Percentiles rank a stretch among this genome's conserved stretches.
phyloP scores from a whole-genome alignment of 1,140 invertebrate genomes.

The Listronotus oregonensis region DNA sequence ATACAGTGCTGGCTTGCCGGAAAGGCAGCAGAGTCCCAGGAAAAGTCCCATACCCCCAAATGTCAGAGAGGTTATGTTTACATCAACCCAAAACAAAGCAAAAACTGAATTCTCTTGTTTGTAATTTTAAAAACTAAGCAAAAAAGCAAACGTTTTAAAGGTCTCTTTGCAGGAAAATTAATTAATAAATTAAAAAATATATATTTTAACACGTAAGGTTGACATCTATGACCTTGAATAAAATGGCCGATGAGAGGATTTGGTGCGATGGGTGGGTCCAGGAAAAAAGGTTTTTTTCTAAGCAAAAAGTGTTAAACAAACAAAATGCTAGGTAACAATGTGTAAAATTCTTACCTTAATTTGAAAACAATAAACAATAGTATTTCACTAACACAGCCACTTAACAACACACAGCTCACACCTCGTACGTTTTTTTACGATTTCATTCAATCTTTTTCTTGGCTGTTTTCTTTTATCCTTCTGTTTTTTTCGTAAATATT shows the following conservation, averaged over 20 bases:
- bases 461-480: conserved; percentile 24
- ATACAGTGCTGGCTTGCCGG: conserved; percentile 48
- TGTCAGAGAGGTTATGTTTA: conserved; percentile 47
- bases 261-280: conserved; percentile 8
- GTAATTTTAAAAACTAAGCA: conserved; percentile 10
- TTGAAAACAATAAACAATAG: conserved; percentile 8
- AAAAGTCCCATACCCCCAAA: conserved; percentile 45
- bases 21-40: conserved; percentile 41
- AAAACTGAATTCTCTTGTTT: conserved; percentile 1
- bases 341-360: conserved; percentile 21
- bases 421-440: conserved; percentile 29
- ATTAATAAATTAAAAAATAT: not conserved
- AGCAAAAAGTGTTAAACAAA: conserved; percentile 1
- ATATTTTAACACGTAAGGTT: conserved; percentile 22
- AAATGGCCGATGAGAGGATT: conserved; percentile 1
- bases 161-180: not conserved
- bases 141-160: not conserved
- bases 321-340: conserved; percentile 23
- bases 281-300: conserved; percentile 7
- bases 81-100: conserved; percentile 24
- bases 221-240: conserved; percentile 31
- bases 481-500: conserved; percentile 39
- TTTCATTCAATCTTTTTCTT: conserved; percentile 34
- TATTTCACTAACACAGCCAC: conserved; percentile 30
- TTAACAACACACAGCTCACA: conserved; percentile 32